Evolutionary conservation across 2,113 vertebrate species (phyloP), one percentile per base, ranked within the genome.

Genomic region (Rhabdornis inornatus): DNA sequence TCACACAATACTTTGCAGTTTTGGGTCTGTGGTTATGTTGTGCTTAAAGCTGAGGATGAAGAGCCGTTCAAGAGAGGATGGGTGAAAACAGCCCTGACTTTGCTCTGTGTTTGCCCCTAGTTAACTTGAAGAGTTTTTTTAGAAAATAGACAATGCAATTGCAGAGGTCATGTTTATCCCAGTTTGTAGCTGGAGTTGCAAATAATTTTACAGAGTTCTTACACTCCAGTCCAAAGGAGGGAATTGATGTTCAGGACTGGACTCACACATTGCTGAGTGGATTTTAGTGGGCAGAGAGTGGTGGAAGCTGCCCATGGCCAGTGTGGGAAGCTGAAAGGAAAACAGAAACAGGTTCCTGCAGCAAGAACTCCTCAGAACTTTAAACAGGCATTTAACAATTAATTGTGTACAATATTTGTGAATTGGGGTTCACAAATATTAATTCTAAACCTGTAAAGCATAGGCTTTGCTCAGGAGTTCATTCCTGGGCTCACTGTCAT

Each of bases 401-500:
- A 0, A 23, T 15, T 30, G 40, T 47, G 25, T 27, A 47, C 5
- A 27, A 15, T 50, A 50, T 50, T 37, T 35, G 24, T 50, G 49
- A 25, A 27, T 25, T 33, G 39, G 30, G 22, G 11, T 15, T 40
- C 64, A 15, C 21, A 27, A 23, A 19, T 13, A 19, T 3, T 14
- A 4, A 27, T 30, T 37, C 37, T 24, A 23, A 55, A n/a, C 27
- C 25, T 55, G 39, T 0, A 44, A 31, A 82, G 27, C 8, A 15
- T 0, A 11, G 21, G 10, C 30, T 52, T 33, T 56, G 35, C 72
- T 63, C 52, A 60, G 17, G 39, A 59, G 64, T 2, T 52, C 35
- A 3, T 59, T 42, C 11, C 66, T 60, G 24, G 27, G 19, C 31
- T 66, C 1, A 0, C 22, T 45, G 11, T 16, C 37, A 16, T 4